A percentile compares a stretch with the other conserved stretches of the same genome.
These are phyloP conservation scores for Psittacula derbiana DNA, from an alignment of 2,797 vertebrate species.

Conservation along the genomic window DNA sequence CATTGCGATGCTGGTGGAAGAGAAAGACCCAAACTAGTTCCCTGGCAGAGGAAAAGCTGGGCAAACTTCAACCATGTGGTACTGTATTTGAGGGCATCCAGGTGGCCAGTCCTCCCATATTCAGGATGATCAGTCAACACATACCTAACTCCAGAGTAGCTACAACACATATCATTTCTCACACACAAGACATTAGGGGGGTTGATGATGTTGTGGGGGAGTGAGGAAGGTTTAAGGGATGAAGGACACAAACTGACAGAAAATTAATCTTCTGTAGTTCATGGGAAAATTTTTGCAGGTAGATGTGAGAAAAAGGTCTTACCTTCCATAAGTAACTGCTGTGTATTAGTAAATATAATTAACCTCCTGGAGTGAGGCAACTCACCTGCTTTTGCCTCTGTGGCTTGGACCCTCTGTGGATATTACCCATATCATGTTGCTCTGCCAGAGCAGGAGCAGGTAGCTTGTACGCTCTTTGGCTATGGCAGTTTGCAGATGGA, in stretches of 20 bases:
- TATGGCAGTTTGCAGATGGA: background rate
- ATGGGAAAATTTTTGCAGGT: background rate
- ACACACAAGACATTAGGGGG: background rate
- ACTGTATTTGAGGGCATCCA: background rate
- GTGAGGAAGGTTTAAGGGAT: background rate
- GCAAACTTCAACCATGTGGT: background rate
- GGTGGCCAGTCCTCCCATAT: background rate
- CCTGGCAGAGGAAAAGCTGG: background rate
- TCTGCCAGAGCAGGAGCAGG: background rate
- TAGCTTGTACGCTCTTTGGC: background rate
- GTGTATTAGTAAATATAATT: background rate
- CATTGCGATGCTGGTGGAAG: background rate
- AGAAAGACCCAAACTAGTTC: background rate
- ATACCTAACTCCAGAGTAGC: background rate
- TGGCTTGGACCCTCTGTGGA: background rate
- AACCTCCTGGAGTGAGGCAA: background rate
- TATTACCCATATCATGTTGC: background rate
- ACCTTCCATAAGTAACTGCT: background rate
- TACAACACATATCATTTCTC: background rate
- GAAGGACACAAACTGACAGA: background rate
- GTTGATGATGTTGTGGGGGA: background rate
- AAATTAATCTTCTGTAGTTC: background rate
- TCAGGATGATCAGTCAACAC: background rate
- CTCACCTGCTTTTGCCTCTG: background rate
- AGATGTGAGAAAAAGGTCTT: background rate